Base-by-base conservation (phyloP, 2,797 vertebrate genomes). In the Neostethus bicornis region DNA sequence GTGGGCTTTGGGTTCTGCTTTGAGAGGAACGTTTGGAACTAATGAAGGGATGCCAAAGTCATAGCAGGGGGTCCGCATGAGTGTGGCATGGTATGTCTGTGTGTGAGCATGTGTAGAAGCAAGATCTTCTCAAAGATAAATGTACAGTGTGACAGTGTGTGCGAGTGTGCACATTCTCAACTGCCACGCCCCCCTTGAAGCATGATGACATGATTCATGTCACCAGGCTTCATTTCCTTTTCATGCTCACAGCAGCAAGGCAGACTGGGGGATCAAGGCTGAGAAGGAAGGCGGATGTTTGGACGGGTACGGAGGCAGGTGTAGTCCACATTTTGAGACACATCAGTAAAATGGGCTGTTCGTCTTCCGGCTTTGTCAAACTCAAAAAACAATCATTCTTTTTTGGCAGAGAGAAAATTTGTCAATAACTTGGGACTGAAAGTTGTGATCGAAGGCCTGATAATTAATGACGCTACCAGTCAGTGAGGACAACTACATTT, bases 1-100 rank as follows among this genome's bases (percentile, higher is more conserved):
- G 85, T 73, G 82, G 83, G 84, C 83, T 84, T 85, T 37, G 77
- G 85, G 85, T 86, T 86, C 84, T 81, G 85, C 85, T 86, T 83
- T 83, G 71, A 87, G 81, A 81, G 77, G 80, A 85, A 72, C 71
- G 70, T 86, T 84, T 84, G 85, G 85, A 89, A 90, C 83, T 89
- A 82, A 86, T 67, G 81, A 74, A 81, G 83, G 78, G 85, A 73
- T 87, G 86, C 85, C 84, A 84, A 73, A 82, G 73, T 28, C 85
- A 85, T 87, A 48, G 75, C 80, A 16, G 89, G 89, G 81, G 84
- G 83, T 85, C 85, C 60, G 76, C 31, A 4, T 43, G 66, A 64
- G 60, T 47, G 64, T 60, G 47, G 43, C 14, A 13, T 1, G 24
- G 28, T 31, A 60, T 43, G 57, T 31, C 50, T 49, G 52, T 26